Conservation (phyloP, 2,113 vertebrate species). For the Erythrolamprus reginae region DNA sequence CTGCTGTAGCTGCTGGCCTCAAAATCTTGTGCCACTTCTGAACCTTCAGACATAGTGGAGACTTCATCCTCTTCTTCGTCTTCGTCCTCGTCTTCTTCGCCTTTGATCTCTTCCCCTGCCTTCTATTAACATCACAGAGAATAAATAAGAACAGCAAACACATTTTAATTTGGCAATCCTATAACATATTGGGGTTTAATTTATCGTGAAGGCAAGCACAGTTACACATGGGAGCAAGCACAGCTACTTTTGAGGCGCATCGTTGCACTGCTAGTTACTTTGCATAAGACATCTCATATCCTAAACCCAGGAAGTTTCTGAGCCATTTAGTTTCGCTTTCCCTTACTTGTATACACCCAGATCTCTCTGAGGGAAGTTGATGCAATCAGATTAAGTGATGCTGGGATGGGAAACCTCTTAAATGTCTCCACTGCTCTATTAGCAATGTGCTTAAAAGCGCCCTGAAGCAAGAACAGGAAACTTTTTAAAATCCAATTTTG, state of each 20-base stretch:
- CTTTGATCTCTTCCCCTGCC: slow-evolving; percentile 64
- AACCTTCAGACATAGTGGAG: slow-evolving; percentile 56
- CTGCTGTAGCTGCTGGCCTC: slow-evolving; percentile 35
- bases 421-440: not conserved
- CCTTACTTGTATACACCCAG: not conserved
- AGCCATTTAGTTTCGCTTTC: not conserved
- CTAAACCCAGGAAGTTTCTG: too few relatives aligned
- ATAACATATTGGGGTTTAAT: not conserved
- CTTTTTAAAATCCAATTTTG: not conserved
- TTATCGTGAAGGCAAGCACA: not conserved
- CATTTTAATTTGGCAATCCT: not conserved
- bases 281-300: not conserved
- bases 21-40: slow-evolving; percentile 20
- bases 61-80: slow-evolving; percentile 53
- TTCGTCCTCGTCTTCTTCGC: slow-evolving; percentile 61
- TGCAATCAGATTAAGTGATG: not conserved
- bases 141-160: not conserved
- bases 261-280: not conserved
- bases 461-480: not conserved
- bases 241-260: not conserved
- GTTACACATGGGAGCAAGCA: not conserved
- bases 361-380: not conserved
- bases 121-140: slow-evolving; percentile 32
- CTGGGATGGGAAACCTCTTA: not conserved
- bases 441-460: not conserved